phyloP scores from a whole-genome alignment of 2,797 vertebrate genomes.

The Pipistrellus nathusii region DNA sequence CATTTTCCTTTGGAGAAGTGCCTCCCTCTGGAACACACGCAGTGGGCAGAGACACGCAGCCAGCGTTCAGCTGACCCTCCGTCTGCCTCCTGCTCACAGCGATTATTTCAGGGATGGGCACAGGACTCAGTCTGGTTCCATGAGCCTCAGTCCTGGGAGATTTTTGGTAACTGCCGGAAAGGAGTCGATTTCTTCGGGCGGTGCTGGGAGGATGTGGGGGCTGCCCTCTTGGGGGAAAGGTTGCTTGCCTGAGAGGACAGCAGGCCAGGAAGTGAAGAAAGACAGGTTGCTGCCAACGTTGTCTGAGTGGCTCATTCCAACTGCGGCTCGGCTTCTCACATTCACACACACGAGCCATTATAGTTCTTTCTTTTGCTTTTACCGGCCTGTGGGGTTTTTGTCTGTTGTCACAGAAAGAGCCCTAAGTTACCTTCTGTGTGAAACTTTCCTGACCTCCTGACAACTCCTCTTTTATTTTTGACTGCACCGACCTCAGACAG shows the following conservation, averaged over 20 bases:
- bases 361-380: not conserved
- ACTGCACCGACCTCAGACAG: not conserved
- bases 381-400: rapidly evolving
- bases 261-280: not conserved
- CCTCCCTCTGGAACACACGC: not conserved
- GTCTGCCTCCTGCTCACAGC: not conserved
- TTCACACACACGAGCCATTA: rapidly evolving
- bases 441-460: not conserved
- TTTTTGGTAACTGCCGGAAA: not conserved
- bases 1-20: not conserved
- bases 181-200: not conserved
- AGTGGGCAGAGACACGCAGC: not conserved
- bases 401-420: not conserved
- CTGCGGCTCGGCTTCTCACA: rapidly evolving
- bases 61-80: not conserved
- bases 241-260: not conserved
- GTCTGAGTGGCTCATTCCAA: not conserved
- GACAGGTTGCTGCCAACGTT: not conserved
- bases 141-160: not conserved
- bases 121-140: not conserved
- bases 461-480: not conserved
- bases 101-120: not conserved
- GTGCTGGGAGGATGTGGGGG: not conserved
- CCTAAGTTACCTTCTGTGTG: not conserved
- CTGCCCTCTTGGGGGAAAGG: not conserved